Evolutionary conservation across 1,140 invertebrate genomes (phyloP), one percentile per base, ranked within the genome.

Genomic region (Notospermus geniculatus): DNA sequence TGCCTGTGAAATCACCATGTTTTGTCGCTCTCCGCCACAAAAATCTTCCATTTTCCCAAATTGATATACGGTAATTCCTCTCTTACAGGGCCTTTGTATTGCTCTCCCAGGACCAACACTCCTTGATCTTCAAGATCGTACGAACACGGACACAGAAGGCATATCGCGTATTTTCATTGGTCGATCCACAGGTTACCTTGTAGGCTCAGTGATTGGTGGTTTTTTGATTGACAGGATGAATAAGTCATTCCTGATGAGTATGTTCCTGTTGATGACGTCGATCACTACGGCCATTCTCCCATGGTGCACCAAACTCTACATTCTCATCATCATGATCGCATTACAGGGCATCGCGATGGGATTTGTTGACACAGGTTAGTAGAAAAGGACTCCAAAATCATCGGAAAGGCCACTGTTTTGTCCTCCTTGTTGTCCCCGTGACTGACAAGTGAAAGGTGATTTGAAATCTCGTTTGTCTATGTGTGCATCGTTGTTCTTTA

Each of bases 91-190:
- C 23, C 59, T 82, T 28, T 80, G 77, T 67, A 75, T 82, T 30
- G 75, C 81, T 22, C 76, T 83, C 27, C 77, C 79, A 57, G 81
- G 81, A n/a, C 79, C 80, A 50, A 82, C 81, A 9, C 66, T 82
- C 23, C 65, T 77, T 1, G 76, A 81, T 59, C 69, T 83, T 50
- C 71, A 72, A 52, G 67, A 74, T 25, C 66, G 72, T 43, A 71
- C 79, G 0, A 62, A 74, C 36, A 66, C 71, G 5, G 68, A 70
- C 59, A 73, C 68, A 15, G 64, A 71, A 39, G 65, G 72, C 27
- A 80, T 78, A 61, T 68, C 70, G n/a, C 60, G 71, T 46, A 74
- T 80, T 25, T 79, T 80, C 66, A 72, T 70, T 9, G 72, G 70
- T 1, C 60, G 79, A 7, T 78, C 79, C 7, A n/a, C 75, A 1